Evolutionary conservation across 2,888 invertebrate species (phyloP).

Genomic region (Drosophila engyochracea): DNA sequence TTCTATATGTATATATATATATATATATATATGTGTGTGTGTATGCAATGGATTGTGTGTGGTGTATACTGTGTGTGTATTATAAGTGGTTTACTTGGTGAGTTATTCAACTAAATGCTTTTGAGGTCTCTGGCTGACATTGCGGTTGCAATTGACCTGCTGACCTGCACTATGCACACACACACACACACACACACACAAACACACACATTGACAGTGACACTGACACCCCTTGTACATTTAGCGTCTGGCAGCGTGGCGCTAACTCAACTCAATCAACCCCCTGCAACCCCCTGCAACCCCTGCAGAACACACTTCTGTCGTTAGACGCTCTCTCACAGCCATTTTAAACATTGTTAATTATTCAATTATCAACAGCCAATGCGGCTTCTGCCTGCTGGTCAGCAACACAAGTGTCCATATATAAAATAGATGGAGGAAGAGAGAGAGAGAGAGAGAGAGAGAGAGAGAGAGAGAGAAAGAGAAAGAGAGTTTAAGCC

Average conservation of each 20-base stretch:
- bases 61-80: conserved; percentile 10
- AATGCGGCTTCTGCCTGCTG: conserved; percentile 48
- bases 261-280: conserved; percentile 8
- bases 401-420: conserved; percentile 32
- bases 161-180: conserved; percentile 59
- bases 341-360: conserved; percentile 79
- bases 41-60: not conserved
- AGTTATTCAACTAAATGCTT: conserved; percentile 51
- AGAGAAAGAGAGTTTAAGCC: conserved; percentile 14
- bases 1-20: conserved; percentile 6
- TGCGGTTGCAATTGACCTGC: conserved; percentile 79
- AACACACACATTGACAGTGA: conserved; percentile 4
- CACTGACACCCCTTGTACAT: conserved; percentile 1
- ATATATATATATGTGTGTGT: not conserved
- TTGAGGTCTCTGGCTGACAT: conserved; percentile 67
- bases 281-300: not conserved
- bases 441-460: not conserved
- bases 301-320: not conserved
- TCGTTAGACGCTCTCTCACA: conserved; percentile 47
- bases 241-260: conserved; percentile 14
- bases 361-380: conserved; percentile 80
- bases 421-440: conserved; percentile 23
- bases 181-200: conserved; percentile 3
- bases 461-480: not conserved
- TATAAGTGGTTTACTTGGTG: conserved; percentile 27